Conservation (phyloP, 2,113 vertebrate genomes). For the Serilophus lunatus region DNA sequence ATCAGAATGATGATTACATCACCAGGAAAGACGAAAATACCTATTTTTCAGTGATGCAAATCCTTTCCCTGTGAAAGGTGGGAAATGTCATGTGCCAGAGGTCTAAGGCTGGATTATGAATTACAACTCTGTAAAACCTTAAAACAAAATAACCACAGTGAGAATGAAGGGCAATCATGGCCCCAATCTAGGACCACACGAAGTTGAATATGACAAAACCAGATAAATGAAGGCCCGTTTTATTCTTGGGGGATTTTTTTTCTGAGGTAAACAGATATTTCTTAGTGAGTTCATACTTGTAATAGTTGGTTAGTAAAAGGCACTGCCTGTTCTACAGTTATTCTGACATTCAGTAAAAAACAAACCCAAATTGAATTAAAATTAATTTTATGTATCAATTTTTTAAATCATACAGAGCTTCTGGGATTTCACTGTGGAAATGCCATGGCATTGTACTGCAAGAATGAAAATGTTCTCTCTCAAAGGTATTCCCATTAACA, state of each 20-base stretch:
- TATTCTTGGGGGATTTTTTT: neutral
- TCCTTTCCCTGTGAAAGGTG: neutral
- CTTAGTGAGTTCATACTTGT: neutral
- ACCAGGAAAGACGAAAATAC: neutral
- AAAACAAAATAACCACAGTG: neutral
- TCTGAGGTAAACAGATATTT: neutral
- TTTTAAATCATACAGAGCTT: neutral
- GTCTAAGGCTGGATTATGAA: neutral
- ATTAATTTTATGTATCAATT: neutral
- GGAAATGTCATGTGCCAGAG: neutral
- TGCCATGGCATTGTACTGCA: neutral
- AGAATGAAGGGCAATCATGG: neutral
- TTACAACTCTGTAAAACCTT: neutral
- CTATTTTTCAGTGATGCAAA: neutral
- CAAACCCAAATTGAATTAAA: rapidly evolving
- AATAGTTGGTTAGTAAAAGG: neutral
- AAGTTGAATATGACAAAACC: neutral
- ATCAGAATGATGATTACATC: neutral
- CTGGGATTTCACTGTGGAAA: neutral
- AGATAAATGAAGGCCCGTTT: neutral
- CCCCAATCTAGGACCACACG: neutral
- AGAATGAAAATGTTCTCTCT: neutral
- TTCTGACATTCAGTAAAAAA: neutral
- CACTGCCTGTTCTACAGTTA: neutral
- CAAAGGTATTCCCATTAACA: neutral